Conservation (phyloP, 2,888 invertebrate species). For the Nymphalis polychloros region DNA sequence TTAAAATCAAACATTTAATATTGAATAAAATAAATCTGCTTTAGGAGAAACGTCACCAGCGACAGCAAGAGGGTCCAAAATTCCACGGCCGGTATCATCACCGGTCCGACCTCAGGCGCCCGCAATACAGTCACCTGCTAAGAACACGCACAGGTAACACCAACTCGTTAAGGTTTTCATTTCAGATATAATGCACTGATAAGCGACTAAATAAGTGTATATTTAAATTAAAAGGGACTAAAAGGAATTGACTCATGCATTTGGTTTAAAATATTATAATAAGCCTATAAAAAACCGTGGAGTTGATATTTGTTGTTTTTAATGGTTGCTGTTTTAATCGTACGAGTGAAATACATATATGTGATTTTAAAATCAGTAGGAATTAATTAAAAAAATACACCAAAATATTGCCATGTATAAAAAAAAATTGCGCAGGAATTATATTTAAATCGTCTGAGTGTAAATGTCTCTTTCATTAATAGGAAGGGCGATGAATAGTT, state of each 20-base stretch:
- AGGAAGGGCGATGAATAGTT: conserved; percentile 18
- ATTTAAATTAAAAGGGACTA: too few species aligned
- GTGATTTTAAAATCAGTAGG: not conserved
- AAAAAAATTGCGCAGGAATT: not conserved
- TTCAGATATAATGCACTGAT: not conserved
- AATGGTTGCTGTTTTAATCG: too few species aligned
- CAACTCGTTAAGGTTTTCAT: not conserved
- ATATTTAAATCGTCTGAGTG: conserved; percentile 5
- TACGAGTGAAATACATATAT: too few species aligned
- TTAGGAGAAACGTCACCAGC: conserved; percentile 75
- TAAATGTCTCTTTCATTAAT: conserved; percentile 11
- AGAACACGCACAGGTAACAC: conserved; percentile 68
- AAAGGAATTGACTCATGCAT: too few species aligned
- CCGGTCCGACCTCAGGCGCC: conserved; percentile 84
- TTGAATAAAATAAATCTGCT: not conserved
- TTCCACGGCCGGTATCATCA: conserved; percentile 88
- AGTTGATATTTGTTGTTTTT: too few species aligned
- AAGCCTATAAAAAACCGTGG: too few species aligned
- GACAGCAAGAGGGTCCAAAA: conserved; percentile 84
- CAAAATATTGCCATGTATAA: not conserved
- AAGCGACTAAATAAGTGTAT: too few species aligned
- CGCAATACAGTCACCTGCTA: conserved; percentile 65
- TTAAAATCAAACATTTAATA: too few species aligned
- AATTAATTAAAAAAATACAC: not conserved
- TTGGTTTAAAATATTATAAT: too few species aligned